A percentile compares a stretch with the other conserved stretches of the same genome.
Evolutionary conservation across 2,888 invertebrate species (phyloP).

Genomic region (Dioctria linearis): DNA sequence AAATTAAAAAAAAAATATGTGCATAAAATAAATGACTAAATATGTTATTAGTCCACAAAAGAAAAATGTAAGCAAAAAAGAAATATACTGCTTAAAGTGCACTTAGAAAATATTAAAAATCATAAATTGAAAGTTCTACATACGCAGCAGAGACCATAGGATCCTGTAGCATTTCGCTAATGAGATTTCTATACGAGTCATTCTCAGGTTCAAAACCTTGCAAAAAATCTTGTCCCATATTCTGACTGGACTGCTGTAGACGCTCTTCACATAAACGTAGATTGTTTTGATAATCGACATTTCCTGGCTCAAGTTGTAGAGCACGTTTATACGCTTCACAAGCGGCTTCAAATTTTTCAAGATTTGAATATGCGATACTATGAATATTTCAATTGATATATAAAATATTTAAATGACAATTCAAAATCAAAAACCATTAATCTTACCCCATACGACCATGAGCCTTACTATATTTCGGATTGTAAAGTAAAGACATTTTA

Average conservation of each 20-base stretch:
- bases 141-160: conserved; percentile 56
- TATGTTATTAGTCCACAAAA: no score
- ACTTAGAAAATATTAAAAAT: no score
- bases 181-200: conserved; percentile 35
- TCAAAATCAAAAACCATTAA: background rate
- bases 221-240: conserved; percentile 35
- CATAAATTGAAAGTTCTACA: conserved; percentile 1
- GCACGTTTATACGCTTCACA: conserved; percentile 90
- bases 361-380: conserved; percentile 83
- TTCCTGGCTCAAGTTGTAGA: conserved; percentile 90
- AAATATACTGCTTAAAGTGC: no score
- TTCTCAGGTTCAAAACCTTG: conserved; percentile 41
- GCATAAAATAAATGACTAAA: no score
- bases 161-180: conserved; percentile 50
- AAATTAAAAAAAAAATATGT: no score
- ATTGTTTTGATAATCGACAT: conserved; percentile 91
- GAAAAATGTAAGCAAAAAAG: no score
- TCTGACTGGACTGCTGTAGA: background rate
- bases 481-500: conserved; percentile 88
- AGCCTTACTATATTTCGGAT: conserved; percentile 94
- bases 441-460: conserved; percentile 87
- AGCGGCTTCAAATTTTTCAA: conserved; percentile 88
- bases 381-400: background rate
- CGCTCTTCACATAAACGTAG: conserved; percentile 81
- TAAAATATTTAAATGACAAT: background rate